Conservation (phyloP, 2,797 vertebrate species). For the Pangasius macronema region DNA sequence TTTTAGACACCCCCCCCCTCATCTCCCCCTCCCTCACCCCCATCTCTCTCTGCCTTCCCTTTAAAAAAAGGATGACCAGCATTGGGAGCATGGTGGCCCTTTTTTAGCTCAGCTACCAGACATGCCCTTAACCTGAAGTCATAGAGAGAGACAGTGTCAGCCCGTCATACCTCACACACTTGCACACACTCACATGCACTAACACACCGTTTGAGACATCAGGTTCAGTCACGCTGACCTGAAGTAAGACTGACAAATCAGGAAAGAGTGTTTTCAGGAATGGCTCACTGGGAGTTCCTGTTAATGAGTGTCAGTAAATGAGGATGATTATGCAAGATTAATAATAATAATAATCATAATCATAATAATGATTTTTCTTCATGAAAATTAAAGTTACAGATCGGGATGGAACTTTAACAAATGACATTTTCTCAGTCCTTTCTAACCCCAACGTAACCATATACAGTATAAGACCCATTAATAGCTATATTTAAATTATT, state of each 20-base stretch:
- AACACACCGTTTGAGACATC: constrained; percentile 1
- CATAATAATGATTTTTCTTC: background rate
- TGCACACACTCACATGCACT: constrained; percentile 38
- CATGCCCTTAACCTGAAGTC: constrained; percentile 77
- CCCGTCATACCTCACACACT: constrained; percentile 26
- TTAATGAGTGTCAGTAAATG: background rate
- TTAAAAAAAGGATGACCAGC: constrained; percentile 47
- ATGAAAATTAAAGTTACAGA: background rate
- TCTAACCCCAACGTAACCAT: background rate
- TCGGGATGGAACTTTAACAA: background rate
- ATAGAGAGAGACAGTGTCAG: constrained; percentile 60
- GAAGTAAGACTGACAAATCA: background rate
- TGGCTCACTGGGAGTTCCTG: background rate
- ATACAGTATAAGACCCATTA: background rate
- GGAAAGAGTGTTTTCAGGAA: background rate
- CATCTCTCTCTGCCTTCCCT: background rate
- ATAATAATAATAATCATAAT: constrained; percentile 1
- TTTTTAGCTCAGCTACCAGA: constrained; percentile 83
- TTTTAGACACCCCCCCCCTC: constrained; percentile 72
- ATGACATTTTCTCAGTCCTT: background rate
- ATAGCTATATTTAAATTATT: background rate
- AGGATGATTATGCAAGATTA: background rate
- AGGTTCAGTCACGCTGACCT: background rate
- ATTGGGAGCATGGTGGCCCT: constrained; percentile 61
- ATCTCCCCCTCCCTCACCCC: constrained; percentile 46